Percentiles rank a stretch among this genome's conserved stretches.
These are phyloP conservation scores for Leptocoma aspasia DNA, from an alignment of 2,113 vertebrate species.

Conservation along the genomic window DNA sequence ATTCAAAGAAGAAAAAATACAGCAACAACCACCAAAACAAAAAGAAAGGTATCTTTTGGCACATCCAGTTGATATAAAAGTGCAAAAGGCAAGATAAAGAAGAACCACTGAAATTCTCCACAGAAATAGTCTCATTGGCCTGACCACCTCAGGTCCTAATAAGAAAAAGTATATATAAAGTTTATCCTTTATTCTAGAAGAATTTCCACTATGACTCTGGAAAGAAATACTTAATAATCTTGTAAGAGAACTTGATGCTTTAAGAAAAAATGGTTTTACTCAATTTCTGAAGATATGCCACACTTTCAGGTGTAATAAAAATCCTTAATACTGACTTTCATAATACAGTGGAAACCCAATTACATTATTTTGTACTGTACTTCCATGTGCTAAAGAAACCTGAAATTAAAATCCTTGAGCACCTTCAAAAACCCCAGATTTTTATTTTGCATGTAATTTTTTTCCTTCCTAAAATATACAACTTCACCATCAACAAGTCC, in stretches of 20 bases:
- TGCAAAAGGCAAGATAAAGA: background rate
- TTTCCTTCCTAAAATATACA: background rate
- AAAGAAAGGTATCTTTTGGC: background rate
- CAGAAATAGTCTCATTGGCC: background rate
- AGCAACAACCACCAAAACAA: background rate
- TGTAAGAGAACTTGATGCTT: background rate
- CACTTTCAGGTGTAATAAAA: background rate
- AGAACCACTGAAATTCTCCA: background rate
- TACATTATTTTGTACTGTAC: background rate
- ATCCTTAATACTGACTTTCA: background rate
- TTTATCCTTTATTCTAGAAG: background rate
- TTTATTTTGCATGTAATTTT: background rate
- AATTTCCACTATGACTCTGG: background rate
- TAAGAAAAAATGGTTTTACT: background rate
- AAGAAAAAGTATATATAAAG: background rate
- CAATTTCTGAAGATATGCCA: background rate
- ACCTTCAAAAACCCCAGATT: background rate
- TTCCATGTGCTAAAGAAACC: background rate
- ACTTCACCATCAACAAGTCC: background rate
- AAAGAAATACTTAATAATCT: background rate
- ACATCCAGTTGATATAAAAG: background rate
- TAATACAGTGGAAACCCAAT: background rate
- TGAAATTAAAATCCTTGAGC: background rate
- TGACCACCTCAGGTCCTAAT: background rate
- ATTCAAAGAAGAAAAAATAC: background rate